Conservation (phyloP, 2,888 invertebrate genomes). For the Nycteola revayana region DNA sequence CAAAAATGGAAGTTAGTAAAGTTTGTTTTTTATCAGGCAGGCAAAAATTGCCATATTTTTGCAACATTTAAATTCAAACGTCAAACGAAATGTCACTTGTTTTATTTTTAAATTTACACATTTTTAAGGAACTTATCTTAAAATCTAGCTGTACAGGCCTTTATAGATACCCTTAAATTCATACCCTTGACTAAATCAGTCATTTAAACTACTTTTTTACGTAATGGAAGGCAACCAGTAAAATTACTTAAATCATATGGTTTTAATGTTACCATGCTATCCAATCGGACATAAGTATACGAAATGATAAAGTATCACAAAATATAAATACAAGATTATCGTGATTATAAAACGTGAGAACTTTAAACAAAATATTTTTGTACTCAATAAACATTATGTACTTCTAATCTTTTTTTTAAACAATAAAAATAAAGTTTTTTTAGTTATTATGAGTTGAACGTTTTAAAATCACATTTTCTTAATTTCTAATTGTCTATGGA, state of each 20-base stretch:
- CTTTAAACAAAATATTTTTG: no score
- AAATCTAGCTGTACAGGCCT: slow-evolving; percentile 32
- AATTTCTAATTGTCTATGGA: slow-evolving; percentile 23
- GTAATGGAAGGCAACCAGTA: slow-evolving; percentile 75
- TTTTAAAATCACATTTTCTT: slow-evolving; percentile 20
- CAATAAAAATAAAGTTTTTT: slow-evolving; percentile 1
- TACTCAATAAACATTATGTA: no score
- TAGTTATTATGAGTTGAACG: background rate
- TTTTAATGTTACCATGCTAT: slow-evolving; percentile 22
- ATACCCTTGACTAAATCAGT: slow-evolving; percentile 20
- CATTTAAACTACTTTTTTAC: slow-evolving; percentile 45
- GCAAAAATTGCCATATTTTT: no score
- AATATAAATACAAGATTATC: slow-evolving; percentile 19
- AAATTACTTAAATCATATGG: slow-evolving; percentile 35
- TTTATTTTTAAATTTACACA: no score
- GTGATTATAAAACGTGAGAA: slow-evolving; percentile 16
- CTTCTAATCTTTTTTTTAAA: background rate
- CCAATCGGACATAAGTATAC: slow-evolving; percentile 51
- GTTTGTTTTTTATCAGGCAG: no score
- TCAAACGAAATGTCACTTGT: no score
- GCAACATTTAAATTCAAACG: no score
- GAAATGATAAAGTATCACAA: slow-evolving; percentile 63
- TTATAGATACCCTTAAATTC: slow-evolving; percentile 27
- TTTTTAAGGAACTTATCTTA: background rate
- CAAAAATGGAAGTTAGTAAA: no score